These are phyloP conservation scores for Lepidonotus clava DNA, from an alignment of 2,888 invertebrate genomes.

Conservation along the genomic window DNA sequence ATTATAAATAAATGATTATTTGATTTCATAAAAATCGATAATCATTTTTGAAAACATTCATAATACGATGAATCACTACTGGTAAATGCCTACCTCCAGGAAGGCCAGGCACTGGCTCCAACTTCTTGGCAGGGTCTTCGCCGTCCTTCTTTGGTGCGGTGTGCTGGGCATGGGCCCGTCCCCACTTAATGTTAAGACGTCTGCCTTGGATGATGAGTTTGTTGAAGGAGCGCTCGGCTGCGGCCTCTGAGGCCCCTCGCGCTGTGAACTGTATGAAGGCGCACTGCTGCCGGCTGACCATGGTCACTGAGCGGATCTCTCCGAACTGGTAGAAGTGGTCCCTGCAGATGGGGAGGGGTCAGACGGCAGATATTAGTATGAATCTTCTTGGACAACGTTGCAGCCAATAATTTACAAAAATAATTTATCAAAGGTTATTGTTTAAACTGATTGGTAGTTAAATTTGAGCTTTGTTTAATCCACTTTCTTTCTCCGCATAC, in stretches of 20 bases:
- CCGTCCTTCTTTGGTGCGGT: slow-evolving; percentile 70
- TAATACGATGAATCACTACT: no score
- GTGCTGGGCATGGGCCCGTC: slow-evolving; percentile 91
- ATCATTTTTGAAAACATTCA: no score
- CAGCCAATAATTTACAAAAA: no score
- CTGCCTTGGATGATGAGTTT: slow-evolving; percentile 89
- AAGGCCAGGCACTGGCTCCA: slow-evolving; percentile 89
- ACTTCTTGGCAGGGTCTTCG: slow-evolving; percentile 66
- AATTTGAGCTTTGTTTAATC: no score
- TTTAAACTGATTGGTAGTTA: no score
- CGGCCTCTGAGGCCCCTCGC: slow-evolving; percentile 93
- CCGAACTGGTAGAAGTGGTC: slow-evolving; percentile 99
- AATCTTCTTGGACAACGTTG: no score
- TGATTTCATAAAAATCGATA: no score
- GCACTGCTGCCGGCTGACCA: slow-evolving; percentile 94
- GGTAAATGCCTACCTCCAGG: slow-evolving; percentile 84
- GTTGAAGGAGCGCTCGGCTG: slow-evolving; percentile 90
- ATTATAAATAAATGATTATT: no score
- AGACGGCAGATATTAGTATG: no score
- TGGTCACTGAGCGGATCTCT: slow-evolving; percentile 95
- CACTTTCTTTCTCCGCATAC: no score
- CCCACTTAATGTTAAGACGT: slow-evolving; percentile 98
- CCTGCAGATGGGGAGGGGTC: slow-evolving; percentile 82
- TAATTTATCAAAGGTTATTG: no score
- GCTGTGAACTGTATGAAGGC: slow-evolving; percentile 98